phyloP scores from a whole-genome alignment of 1,140 invertebrate genomes.

The Dendroctonus valens region DNA sequence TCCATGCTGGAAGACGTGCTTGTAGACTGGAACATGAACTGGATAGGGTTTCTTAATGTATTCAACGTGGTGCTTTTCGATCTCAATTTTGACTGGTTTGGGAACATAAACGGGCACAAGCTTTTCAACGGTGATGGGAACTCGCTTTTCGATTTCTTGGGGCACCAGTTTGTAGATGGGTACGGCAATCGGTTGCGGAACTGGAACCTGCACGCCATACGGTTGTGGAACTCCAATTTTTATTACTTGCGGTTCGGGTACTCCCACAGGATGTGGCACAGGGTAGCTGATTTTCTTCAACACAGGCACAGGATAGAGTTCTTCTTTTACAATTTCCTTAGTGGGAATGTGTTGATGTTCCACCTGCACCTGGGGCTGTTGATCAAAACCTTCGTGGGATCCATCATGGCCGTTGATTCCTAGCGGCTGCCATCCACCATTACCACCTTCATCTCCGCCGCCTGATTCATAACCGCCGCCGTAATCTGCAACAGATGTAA shows the following conservation, averaged over 20 bases:
- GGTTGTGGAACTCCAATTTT: slow-evolving; percentile 72
- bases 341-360: slow-evolving; percentile 50
- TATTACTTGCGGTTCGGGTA: slow-evolving; percentile 69
- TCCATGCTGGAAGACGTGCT: slow-evolving; percentile 66
- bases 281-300: slow-evolving; percentile 72
- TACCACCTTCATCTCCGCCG: slow-evolving; percentile 38
- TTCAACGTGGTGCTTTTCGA: slow-evolving; percentile 73
- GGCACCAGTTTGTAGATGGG: slow-evolving; percentile 68
- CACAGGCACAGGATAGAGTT: slow-evolving; percentile 68
- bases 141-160: slow-evolving; percentile 67
- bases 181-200: slow-evolving; percentile 70
- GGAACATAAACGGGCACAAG: slow-evolving; percentile 72
- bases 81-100: slow-evolving; percentile 72
- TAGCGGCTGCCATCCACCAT: slow-evolving; percentile 27
- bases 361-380: slow-evolving; percentile 44
- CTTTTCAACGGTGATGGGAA: slow-evolving; percentile 73
- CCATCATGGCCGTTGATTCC: slow-evolving; percentile 32
- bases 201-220: slow-evolving; percentile 67
- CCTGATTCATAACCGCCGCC: slow-evolving; percentile 41
- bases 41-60: slow-evolving; percentile 71
- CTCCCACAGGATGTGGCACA: slow-evolving; percentile 70
- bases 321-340: slow-evolving; percentile 61
- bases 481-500: slow-evolving; percentile 10
- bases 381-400: slow-evolving; percentile 30
- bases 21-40: slow-evolving; percentile 76